phyloP scores from a whole-genome alignment of 2,113 vertebrate species.

The Steatornis caripensis region DNA sequence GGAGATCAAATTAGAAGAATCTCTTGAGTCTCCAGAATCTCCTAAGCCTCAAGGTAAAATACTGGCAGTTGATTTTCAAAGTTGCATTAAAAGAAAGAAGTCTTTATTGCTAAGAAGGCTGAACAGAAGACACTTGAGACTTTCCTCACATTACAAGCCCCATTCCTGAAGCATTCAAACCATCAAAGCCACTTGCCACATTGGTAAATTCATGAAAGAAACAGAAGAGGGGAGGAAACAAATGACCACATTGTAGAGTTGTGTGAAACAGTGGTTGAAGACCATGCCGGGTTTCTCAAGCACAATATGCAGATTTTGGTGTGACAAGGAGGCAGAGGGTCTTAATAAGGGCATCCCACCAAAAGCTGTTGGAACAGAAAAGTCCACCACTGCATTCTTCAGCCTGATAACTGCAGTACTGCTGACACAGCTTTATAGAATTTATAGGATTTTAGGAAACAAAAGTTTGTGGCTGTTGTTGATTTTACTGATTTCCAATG shows the following conservation, averaged over 20 bases:
- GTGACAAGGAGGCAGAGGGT: not conserved
- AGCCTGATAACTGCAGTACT: not conserved
- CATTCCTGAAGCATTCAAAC: not conserved
- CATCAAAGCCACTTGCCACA: not conserved
- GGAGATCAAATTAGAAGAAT: not conserved
- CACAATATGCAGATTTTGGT: not conserved
- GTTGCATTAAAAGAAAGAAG: not conserved
- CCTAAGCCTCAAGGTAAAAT: not conserved
- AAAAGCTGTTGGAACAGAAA: not conserved
- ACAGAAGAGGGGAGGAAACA: not conserved
- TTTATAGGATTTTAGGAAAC: not conserved
- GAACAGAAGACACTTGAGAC: not conserved
- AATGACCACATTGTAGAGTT: not conserved
- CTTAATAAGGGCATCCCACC: not conserved
- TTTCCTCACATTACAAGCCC: not conserved
- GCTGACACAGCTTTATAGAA: not conserved
- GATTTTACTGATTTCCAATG: not conserved
- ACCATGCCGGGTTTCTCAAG: not conserved
- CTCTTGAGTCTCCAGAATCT: not conserved
- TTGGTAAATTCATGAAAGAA: not conserved
- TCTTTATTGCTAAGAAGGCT: not conserved
- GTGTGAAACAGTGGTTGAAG: not conserved
- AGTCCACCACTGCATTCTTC: not conserved
- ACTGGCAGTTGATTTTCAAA: not conserved
- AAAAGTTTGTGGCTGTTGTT: not conserved